Base-by-base conservation (phyloP, 2,888 invertebrate genomes). In the Melieria picta region DNA sequence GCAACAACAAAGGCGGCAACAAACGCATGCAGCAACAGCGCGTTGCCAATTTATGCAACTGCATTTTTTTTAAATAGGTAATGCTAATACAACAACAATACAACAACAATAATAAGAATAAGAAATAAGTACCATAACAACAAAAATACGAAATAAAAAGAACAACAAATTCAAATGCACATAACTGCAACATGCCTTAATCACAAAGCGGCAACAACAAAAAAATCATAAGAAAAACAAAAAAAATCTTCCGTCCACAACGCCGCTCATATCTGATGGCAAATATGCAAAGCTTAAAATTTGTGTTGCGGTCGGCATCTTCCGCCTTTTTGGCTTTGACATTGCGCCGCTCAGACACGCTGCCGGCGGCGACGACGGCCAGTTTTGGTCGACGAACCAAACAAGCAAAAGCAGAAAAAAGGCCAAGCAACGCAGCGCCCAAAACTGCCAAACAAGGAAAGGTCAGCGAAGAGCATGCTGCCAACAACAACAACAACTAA, bases 391-490 rank as follows among this genome's bases (percentile, higher is more conserved):
- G 11, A 30, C 42, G 13, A 50, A 52, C 52, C 5, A n/a, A 52
- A 13, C 52, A 9, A 5, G 52, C 52, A 5, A 52, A 5, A 43
- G 30, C 30, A 30, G 30, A 30, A 30, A 30, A 30, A 9, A 30
- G n/a, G n/a, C 42, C 10, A 43, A 10, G 62, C 55, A 63, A 65
- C 63, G n/a, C 13, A 7, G 52, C 65, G 60, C 45, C 66, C 48
- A 10, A 56, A 55, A 63, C 72, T 58, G 66, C 65, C 74, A 71
- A 70, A 75, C 75, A 73, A 45, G 69, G 67, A 61, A 43, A 68
- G 42, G 66, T 69, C 66, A 72, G 77, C 67, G 74, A 80, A 80
- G 80, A 82, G 81, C 82, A 81, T 81, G 80, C 77, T 76, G 78
- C 76, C 73, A 75, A 63, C 74, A 65, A 62, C 9, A 48, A 55